Evolutionary conservation across 2,797 vertebrate genomes (phyloP), one percentile per base, ranked within the genome.

Genomic region (Mallotus villosus): DNA sequence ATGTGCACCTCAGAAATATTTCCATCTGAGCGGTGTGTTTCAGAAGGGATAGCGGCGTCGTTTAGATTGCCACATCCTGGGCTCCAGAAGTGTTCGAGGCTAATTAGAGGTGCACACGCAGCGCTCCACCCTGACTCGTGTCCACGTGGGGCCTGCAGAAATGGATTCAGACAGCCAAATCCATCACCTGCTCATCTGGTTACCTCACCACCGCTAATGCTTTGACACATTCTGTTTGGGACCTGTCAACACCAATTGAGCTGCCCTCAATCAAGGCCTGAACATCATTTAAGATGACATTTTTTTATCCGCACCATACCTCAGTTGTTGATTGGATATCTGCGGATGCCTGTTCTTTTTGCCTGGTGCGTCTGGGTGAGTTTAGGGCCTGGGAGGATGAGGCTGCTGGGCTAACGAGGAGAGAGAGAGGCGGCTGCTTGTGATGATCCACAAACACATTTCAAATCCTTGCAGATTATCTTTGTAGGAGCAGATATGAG

Each of bases 151-250:
- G 67, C 63, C 75, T 68, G 72, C 65, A 77, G 82, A 77, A 89
- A 89, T 87, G 75, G 68, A 84, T 81, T 83, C 78, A 74, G 89
- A 86, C 87, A 85, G 84, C 73, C 74, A 75, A 83, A 90, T 89
- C 86, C 85, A 90, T 89, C 89, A 86, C 79, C 62, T 60, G 82
- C 82, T 84, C 81, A 63, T 77, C 84, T 81, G 81, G 75, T 76
- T 76, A 80, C 78, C 73, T 63, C 67, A 65, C 77, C 60, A 60
- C 61, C 65, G 72, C 78, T 74, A 67, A 82, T 24, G 82, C 81
- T 76, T 67, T 88, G 87, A 90, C 87, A 83, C 79, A 64, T 84
- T 83, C 83, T 77, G 84, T 82, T 90, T 80, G 81, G 80, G 81
- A 75, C 25, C 83, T 84, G 88, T 90, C 87, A 78, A 70, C 41